Evolutionary conservation across 2,888 invertebrate genomes (phyloP).

Genomic region (Syrphus vitripennis): DNA sequence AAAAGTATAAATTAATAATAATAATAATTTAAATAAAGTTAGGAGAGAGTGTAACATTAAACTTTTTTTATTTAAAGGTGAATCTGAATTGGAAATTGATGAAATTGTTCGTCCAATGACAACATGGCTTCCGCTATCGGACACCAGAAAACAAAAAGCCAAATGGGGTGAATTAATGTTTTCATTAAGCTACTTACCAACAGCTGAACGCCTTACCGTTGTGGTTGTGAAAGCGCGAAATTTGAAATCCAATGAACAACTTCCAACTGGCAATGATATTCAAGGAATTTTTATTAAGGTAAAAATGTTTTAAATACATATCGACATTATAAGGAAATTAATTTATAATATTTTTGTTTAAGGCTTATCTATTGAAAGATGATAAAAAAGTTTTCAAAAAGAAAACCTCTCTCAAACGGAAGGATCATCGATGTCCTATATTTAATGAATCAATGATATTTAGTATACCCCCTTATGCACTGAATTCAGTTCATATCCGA

Average conservation of each 20-base stretch:
- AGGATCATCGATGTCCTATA: conserved; percentile 87
- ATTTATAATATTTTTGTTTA: conserved; percentile 51
- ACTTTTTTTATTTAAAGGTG: conserved; percentile 79
- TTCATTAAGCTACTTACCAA: conserved; percentile 90
- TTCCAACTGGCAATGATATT: conserved; percentile 75
- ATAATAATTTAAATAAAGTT: too few relatives aligned
- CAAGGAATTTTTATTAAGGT: conserved; percentile 91
- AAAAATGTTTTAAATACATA: conserved; percentile 43
- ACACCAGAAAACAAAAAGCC: conserved; percentile 86
- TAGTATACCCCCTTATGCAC: conserved; percentile 87
- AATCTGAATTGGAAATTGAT: conserved; percentile 86
- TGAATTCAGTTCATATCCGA: conserved; percentile 88
- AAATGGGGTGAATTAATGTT: conserved; percentile 91
- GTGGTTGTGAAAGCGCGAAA: conserved; percentile 88
- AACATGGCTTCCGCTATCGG: conserved; percentile 90
- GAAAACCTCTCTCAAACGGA: conserved; percentile 88
- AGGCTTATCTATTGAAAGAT: conserved; percentile 90
- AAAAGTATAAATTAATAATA: too few relatives aligned
- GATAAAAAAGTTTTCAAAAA: conserved; percentile 92
- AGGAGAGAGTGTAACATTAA: background rate
- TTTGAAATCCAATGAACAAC: conserved; percentile 82
- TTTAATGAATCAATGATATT: conserved; percentile 94
- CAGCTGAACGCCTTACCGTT: conserved; percentile 88
- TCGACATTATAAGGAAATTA: background rate
- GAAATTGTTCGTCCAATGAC: conserved; percentile 86